Conservation (phyloP, 1,140 invertebrate species). For the Luehdorfia chinensis region DNA sequence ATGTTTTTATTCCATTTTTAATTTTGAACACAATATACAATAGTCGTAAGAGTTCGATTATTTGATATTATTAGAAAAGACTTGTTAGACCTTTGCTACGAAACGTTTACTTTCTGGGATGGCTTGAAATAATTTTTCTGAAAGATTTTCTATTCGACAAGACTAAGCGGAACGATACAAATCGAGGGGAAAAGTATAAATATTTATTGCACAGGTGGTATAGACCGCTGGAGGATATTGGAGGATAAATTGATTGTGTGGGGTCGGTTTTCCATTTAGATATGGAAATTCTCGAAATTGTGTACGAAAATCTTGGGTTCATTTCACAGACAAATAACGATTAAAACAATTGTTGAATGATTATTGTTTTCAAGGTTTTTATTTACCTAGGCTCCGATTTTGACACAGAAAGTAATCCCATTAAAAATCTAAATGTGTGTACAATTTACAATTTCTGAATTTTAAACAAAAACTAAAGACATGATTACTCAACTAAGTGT, state of each 20-base stretch:
- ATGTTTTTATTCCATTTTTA: no score
- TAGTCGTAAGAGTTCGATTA: no score
- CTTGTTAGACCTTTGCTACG: no score
- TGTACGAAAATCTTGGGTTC: slow-evolving; percentile 74
- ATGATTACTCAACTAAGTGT: no score
- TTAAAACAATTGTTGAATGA: slow-evolving; percentile 41
- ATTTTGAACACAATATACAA: no score
- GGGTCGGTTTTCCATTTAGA: slow-evolving; percentile 76
- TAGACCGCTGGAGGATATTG: slow-evolving; percentile 74
- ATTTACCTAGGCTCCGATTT: no score
- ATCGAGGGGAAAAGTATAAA: slow-evolving; percentile 66
- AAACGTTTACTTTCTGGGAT: no score
- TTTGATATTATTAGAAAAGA: no score
- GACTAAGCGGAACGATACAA: slow-evolving; percentile 51
- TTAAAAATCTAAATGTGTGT: neutral
- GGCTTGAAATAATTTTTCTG: slow-evolving; percentile 16
- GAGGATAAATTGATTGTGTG: slow-evolving; percentile 75
- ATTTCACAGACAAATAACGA: slow-evolving; percentile 67
- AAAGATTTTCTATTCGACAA: slow-evolving; percentile 37
- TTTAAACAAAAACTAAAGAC: no score
- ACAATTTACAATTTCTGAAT: no score
- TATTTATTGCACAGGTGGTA: slow-evolving; percentile 76
- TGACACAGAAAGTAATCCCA: no score
- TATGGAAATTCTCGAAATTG: slow-evolving; percentile 75
- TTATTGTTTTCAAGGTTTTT: slow-evolving; percentile 27